These are phyloP conservation scores for Gobionotothen gibberifrons DNA, from an alignment of 2,797 vertebrate species.

Conservation along the genomic window DNA sequence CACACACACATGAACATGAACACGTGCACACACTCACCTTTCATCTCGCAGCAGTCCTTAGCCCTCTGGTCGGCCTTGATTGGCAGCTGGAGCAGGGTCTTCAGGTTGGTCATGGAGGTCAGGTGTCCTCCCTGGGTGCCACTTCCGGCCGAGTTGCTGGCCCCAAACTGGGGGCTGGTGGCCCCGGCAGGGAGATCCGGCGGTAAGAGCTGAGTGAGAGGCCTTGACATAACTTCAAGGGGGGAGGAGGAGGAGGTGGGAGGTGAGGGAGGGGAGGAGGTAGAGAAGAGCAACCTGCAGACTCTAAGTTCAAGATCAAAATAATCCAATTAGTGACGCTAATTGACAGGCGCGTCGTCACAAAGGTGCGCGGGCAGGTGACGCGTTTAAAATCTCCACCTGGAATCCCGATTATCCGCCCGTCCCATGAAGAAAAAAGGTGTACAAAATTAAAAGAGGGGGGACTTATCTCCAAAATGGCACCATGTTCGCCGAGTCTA, in stretches of 20 bases:
- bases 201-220: slow-evolving; percentile 83
- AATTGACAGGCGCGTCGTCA: slow-evolving; percentile 62
- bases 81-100: slow-evolving; percentile 91
- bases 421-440: slow-evolving; percentile 54
- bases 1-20: slow-evolving; percentile 2
- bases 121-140: slow-evolving; percentile 82
- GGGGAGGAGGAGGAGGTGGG: slow-evolving; percentile 3
- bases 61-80: slow-evolving; percentile 88
- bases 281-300: slow-evolving; percentile 51
- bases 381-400: slow-evolving; percentile 53
- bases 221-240: slow-evolving; percentile 83
- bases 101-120: slow-evolving; percentile 90
- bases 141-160: slow-evolving; percentile 73
- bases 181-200: slow-evolving; percentile 84
- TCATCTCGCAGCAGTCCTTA: slow-evolving; percentile 89
- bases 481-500: slow-evolving; percentile 56
- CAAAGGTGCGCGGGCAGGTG: slow-evolving; percentile 56
- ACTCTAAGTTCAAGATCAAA: slow-evolving; percentile 53
- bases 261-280: not conserved
- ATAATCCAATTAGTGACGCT: slow-evolving; percentile 70
- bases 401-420: slow-evolving; percentile 31
- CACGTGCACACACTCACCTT: slow-evolving; percentile 76
- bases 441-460: not conserved
- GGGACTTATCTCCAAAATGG: slow-evolving; percentile 68
- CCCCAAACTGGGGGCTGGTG: slow-evolving; percentile 83